Evolutionary conservation across 1,140 invertebrate genomes (phyloP), one percentile per base, ranked within the genome.

Genomic region (Drosophila ohnishii): DNA sequence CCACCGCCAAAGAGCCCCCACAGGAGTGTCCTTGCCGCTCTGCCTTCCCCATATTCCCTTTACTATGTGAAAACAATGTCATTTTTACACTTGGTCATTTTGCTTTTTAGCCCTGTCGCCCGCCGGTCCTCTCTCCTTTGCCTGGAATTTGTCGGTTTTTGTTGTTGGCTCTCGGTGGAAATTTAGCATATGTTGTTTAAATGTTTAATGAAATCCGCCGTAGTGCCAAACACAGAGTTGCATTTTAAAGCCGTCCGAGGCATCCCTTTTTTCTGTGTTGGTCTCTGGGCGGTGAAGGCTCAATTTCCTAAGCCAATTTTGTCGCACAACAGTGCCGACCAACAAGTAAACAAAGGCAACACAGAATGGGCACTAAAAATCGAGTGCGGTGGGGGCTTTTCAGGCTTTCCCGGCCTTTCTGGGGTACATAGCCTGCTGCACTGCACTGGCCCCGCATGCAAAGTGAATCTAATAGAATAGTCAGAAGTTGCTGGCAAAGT

Each of bases 261-360:
- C 57, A 55, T 6, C 4, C 40, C n/a, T 13, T 39, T 35, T 25
- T 28, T 39, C 37, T 44, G 47, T 61, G 34, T 14, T 56, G 63
- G 56, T 34, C 35, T 64, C 63, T 67, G 73, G 57, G 56, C 69
- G 69, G 71, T 63, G 83, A 48, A 82, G 83, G 84, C 79, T 87
- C 83, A 76, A 82, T 87, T 83, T 86, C 77, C 83, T 87, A 87
- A 86, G 83, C 83, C 83, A 86, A 86, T 86, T 87, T 88, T 74
- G 79, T 88, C 67, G 79, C 66, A 82, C 75, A 82, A 63, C 44
- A 22, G 58, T 66, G 76, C 60, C 62, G 79, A 71, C 65, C 59
- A 50, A 62, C 65, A 70, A 75, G 53, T 57, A 75, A 73, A 79
- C 62, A 65, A 74, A 70, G 16, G 30, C 65, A 45, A 65, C 62